Conservation (phyloP, 2,113 vertebrate genomes). For the Microcebus griseorufus region DNA sequence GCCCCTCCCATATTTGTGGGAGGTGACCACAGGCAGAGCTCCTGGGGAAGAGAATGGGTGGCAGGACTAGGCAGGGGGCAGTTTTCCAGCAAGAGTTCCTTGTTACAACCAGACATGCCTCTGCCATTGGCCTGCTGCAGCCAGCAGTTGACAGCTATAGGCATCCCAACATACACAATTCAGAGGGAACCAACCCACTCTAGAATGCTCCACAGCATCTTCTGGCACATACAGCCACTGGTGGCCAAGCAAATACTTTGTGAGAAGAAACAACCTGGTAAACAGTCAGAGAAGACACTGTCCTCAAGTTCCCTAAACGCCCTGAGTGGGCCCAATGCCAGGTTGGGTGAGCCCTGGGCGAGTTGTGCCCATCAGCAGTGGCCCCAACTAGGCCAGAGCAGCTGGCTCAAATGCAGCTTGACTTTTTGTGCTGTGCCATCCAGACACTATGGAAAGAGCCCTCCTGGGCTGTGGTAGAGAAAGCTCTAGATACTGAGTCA, state of each 20-base stretch:
- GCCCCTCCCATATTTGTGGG: background rate
- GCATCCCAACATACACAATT: background rate
- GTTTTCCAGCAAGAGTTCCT: background rate
- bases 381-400: background rate
- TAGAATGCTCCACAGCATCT: background rate
- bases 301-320: too few species aligned
- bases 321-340: background rate
- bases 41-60: too few species aligned
- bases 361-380: background rate
- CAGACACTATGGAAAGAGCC: background rate
- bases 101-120: background rate
- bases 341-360: background rate
- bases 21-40: background rate
- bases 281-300: background rate
- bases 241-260: background rate
- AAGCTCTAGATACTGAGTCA: background rate
- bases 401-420: background rate
- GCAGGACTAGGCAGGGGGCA: background rate
- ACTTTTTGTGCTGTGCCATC: background rate
- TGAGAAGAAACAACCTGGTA: background rate
- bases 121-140: background rate
- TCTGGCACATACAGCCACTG: background rate
- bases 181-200: background rate
- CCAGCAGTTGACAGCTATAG: background rate
- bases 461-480: background rate